phyloP scores from a whole-genome alignment of 2,797 vertebrate species.

The Vespertilio murinus region DNA sequence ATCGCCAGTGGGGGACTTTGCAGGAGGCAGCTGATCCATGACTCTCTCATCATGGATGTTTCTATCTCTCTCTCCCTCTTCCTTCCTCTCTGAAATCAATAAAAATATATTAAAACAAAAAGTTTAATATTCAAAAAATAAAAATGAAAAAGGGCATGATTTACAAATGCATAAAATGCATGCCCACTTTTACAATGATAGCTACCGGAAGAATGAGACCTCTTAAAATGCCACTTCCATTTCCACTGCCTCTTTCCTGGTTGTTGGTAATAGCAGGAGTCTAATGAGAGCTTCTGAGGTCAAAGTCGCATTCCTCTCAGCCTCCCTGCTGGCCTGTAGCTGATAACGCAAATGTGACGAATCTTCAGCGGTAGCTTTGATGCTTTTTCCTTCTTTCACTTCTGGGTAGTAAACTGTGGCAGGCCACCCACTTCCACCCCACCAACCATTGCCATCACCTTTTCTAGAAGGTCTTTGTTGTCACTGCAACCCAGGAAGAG shows the following conservation, averaged over 20 bases:
- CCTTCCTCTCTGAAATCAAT: too few relatives aligned
- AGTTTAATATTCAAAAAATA: slow-evolving; percentile 29
- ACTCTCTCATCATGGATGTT: too few relatives aligned
- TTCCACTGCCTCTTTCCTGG: slow-evolving; percentile 2
- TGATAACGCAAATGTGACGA: slow-evolving; percentile 8
- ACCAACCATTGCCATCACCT: slow-evolving; percentile 90
- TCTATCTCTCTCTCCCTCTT: too few relatives aligned
- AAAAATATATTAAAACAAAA: slow-evolving; percentile 6
- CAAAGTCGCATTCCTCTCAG: slow-evolving; percentile 6
- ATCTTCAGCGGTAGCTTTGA: slow-evolving; percentile 68
- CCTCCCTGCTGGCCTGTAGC: slow-evolving; percentile 10
- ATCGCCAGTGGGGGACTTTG: too few relatives aligned
- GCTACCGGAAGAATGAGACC: slow-evolving; percentile 15
- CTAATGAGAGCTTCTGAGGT: neutral
- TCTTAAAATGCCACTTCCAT: slow-evolving; percentile 11
- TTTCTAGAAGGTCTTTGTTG: slow-evolving; percentile 87
- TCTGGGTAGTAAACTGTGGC: slow-evolving; percentile 91
- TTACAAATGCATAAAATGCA: slow-evolving; percentile 61
- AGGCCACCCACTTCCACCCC: slow-evolving; percentile 90
- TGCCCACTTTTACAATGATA: slow-evolving; percentile 35
- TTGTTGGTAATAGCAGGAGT: slow-evolving; percentile 8
- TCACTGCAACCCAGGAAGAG: slow-evolving; percentile 83
- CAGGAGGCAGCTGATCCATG: too few relatives aligned
- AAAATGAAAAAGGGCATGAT: slow-evolving; percentile 38
- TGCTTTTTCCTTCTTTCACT: slow-evolving; percentile 90